phyloP scores from a whole-genome alignment of 2,888 invertebrate species.

The Saturnia pavonia region DNA sequence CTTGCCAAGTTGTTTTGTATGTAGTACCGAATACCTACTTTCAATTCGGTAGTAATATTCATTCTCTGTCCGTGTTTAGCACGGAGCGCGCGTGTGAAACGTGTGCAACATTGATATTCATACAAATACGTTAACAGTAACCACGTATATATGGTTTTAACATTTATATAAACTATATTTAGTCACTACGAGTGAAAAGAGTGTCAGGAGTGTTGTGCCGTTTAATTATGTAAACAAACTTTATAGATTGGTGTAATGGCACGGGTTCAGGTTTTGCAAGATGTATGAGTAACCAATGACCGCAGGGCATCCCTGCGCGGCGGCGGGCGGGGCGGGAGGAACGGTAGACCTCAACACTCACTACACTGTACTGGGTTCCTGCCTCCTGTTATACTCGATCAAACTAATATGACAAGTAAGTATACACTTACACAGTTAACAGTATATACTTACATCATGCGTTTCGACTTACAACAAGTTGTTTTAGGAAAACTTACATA shows the following conservation, averaged over 20 bases:
- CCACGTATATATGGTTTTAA: conserved; percentile 33
- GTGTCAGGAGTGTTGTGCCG: conserved; percentile 48
- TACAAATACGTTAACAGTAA: conserved; percentile 34
- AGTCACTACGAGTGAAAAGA: conserved; percentile 33
- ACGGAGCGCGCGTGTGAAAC: conserved; percentile 48
- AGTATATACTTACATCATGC: conserved; percentile 19
- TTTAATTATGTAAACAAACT: conserved; percentile 53
- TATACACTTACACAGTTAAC: too few species aligned
- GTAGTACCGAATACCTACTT: conserved; percentile 57
- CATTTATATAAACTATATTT: conserved; percentile 34
- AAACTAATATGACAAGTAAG: conserved; percentile 52
- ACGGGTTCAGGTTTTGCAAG: conserved; percentile 63
- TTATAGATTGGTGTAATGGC: conserved; percentile 50
- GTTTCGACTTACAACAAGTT: background rate
- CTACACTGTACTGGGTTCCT: conserved; percentile 42
- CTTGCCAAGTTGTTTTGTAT: conserved; percentile 53
- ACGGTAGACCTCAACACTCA: conserved; percentile 49
- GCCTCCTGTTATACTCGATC: conserved; percentile 43
- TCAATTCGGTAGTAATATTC: conserved; percentile 61
- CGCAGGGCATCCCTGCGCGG: conserved; percentile 67
- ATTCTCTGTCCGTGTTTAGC: conserved; percentile 58
- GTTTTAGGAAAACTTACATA: conserved; percentile 10
- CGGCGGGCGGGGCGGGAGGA: conserved; percentile 48
- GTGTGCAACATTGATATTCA: conserved; percentile 40
- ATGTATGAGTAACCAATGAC: conserved; percentile 73